Evolutionary conservation across 2,113 vertebrate genomes (phyloP).

Genomic region (Xiphorhynchus elegans): DNA sequence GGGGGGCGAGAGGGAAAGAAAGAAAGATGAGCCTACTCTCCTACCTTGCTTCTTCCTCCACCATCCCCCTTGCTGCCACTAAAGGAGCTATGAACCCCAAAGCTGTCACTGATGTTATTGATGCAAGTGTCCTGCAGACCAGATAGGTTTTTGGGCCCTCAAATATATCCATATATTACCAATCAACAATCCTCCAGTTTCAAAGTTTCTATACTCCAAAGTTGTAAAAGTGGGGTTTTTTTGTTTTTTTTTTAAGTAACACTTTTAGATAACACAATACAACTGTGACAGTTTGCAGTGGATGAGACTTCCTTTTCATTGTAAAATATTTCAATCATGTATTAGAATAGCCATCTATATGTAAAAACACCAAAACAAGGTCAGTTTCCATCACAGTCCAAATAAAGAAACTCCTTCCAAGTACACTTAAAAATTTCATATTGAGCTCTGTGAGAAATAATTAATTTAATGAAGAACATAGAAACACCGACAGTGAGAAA

Average conservation of each 20-base stretch:
- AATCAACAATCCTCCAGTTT: not conserved
- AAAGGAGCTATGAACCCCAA: not conserved
- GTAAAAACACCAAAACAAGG: not conserved
- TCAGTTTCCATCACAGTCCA: not conserved
- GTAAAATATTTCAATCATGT: not conserved
- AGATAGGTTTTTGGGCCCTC: not conserved
- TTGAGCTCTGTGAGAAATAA: not conserved
- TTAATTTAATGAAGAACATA: not conserved
- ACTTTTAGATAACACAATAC: not conserved
- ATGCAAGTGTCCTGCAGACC: not conserved
- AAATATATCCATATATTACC: not conserved
- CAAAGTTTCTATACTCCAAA: not conserved
- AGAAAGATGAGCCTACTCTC: not conserved
- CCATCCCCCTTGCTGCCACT: not conserved
- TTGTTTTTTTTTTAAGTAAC: not conserved
- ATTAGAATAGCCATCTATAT: not conserved
- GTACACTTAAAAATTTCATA: not conserved
- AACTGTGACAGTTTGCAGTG: not conserved
- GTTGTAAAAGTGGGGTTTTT: rapidly evolving
- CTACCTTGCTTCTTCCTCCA: not conserved
- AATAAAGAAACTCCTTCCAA: not conserved
- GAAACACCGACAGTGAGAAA: not conserved
- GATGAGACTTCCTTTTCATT: not conserved
- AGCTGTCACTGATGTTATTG: not conserved
- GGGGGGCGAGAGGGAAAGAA: too few relatives aligned